Percentiles rank a stretch among this genome's conserved stretches.
phyloP scores from a whole-genome alignment of 2,888 invertebrate genomes.

The Acrocera orbiculus region DNA sequence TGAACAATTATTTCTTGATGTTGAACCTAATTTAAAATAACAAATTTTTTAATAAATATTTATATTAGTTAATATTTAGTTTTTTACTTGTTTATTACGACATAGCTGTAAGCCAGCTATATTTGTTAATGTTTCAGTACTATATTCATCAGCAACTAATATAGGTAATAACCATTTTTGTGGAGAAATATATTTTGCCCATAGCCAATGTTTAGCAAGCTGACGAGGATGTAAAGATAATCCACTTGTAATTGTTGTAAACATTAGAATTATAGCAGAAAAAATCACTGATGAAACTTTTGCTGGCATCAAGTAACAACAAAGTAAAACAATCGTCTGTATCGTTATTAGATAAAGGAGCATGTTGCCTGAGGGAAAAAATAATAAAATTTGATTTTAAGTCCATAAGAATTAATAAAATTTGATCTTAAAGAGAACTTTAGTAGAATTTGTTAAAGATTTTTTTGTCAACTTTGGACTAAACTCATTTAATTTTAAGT shows the following conservation, averaged over 20 bases:
- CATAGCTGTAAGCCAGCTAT: conserved; percentile 37
- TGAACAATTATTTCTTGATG: conserved; percentile 77
- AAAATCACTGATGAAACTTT: conserved; percentile 45
- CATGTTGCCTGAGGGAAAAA: conserved; percentile 42
- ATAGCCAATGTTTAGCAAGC: conserved; percentile 43
- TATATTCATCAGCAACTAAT: conserved; percentile 46
- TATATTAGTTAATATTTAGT: background rate
- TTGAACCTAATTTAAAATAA: conserved; percentile 46
- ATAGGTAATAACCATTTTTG: conserved; percentile 54
- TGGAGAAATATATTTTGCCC: conserved; percentile 53
- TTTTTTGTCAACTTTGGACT: too few species aligned
- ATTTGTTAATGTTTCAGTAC: conserved; percentile 41
- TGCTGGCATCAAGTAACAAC: conserved; percentile 47
- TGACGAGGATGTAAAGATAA: conserved; percentile 51
- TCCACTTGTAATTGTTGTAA: conserved; percentile 45
- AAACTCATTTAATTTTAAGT: too few species aligned
- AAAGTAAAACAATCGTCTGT: conserved; percentile 48
- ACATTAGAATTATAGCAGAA: conserved; percentile 41
- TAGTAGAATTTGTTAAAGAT: too few species aligned
- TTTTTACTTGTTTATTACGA: conserved; percentile 51
- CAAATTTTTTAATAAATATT: background rate
- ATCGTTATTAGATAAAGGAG: conserved; percentile 49
- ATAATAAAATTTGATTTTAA: too few species aligned
- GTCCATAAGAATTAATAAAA: too few species aligned
- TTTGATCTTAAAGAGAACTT: too few species aligned